Conservation (phyloP, 2,797 vertebrate species). For the Champsocephalus esox region DNA sequence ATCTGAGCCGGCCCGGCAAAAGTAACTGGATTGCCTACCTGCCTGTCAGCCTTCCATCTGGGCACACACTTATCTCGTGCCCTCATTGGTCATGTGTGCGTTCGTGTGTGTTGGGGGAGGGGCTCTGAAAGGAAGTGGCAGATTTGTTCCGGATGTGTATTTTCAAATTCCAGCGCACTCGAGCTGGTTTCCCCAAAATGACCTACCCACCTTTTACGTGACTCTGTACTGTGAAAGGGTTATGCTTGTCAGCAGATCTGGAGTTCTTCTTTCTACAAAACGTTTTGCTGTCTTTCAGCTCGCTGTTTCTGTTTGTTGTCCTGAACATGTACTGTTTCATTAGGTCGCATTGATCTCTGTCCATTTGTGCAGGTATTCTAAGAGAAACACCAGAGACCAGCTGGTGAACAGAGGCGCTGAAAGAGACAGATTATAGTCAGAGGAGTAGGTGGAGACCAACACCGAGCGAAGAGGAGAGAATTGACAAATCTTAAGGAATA, state of each 20-base stretch:
- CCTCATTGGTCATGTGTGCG: no score
- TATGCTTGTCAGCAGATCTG: neutral
- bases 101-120: no score
- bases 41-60: no score
- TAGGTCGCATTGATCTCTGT: neutral
- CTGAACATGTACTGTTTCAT: no score
- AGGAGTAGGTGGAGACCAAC: slow-evolving; percentile 5
- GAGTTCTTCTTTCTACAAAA: neutral
- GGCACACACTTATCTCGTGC: no score
- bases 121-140: no score
- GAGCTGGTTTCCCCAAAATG: no score
- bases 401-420: neutral
- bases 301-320: no score
- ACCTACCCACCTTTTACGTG: neutral
- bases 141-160: no score
- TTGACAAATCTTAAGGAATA: neutral
- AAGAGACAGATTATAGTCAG: neutral
- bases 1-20: no score
- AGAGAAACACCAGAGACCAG: neutral
- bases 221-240: neutral
- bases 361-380: neutral
- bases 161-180: no score
- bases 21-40: no score
- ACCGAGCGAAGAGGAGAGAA: neutral
- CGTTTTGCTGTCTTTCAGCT: neutral